These are phyloP conservation scores for Andricus quercusramuli DNA, from an alignment of 2,888 invertebrate genomes.

Conservation along the genomic window DNA sequence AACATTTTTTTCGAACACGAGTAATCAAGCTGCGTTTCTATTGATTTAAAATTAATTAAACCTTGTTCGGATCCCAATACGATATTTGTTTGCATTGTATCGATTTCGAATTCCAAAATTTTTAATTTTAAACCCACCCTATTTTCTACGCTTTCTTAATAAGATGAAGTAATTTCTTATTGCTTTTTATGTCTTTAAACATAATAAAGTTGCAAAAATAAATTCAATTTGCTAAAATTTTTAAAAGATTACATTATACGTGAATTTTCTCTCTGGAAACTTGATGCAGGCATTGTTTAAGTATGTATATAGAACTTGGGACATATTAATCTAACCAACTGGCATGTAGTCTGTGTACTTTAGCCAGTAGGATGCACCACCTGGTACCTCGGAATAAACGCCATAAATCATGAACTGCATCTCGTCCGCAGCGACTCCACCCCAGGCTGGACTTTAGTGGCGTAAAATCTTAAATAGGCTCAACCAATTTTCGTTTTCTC, in stretches of 20 bases:
- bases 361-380: slow-evolving; percentile 29
- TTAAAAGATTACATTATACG: background rate
- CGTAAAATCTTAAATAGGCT: slow-evolving; percentile 5
- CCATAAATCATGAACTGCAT: slow-evolving; percentile 29
- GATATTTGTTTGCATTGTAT: too few relatives aligned
- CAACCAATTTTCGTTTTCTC: background rate
- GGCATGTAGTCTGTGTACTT: slow-evolving; percentile 20
- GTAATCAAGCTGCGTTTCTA: too few relatives aligned
- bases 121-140: too few relatives aligned
- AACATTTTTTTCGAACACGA: too few relatives aligned
- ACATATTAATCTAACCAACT: slow-evolving; percentile 9
- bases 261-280: background rate
- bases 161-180: too few relatives aligned
- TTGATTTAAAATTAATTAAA: too few relatives aligned
- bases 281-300: background rate
- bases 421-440: background rate
- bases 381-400: slow-evolving; percentile 34
- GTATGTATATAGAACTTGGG: background rate
- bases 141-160: too few relatives aligned
- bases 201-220: too few relatives aligned
- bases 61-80: too few relatives aligned
- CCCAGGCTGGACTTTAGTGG: background rate
- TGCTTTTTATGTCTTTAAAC: too few relatives aligned
- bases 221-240: background rate
- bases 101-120: too few relatives aligned